phyloP scores from a whole-genome alignment of 1,140 invertebrate species.

The Triops longicaudatus region DNA sequence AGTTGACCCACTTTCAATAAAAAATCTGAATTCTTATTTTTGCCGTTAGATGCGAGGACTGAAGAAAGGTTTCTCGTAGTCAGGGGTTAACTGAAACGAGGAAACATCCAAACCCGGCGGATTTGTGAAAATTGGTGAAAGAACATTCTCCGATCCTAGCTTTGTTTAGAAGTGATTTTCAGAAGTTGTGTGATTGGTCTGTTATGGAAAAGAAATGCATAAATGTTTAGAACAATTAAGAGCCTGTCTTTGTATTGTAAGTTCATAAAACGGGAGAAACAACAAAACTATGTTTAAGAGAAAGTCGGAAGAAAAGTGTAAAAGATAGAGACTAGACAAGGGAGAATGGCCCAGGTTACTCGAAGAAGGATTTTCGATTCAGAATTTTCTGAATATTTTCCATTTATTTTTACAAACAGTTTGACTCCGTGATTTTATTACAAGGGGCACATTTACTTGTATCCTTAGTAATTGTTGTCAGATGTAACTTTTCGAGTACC shows the following conservation, averaged over 20 bases:
- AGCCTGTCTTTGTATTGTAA: neutral
- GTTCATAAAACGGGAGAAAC: neutral
- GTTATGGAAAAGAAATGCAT: neutral
- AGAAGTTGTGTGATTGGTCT: neutral
- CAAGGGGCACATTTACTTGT: too few relatives aligned
- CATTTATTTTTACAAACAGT: too few relatives aligned
- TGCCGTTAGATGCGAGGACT: neutral
- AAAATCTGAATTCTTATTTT: neutral
- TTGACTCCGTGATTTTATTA: too few relatives aligned
- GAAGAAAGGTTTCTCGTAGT: neutral
- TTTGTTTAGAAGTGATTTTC: neutral
- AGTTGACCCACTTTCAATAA: neutral
- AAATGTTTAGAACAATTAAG: neutral
- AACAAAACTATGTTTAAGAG: too few relatives aligned
- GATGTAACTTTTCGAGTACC: too few relatives aligned
- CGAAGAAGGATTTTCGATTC: too few relatives aligned
- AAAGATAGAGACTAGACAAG: too few relatives aligned
- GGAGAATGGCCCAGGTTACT: too few relatives aligned
- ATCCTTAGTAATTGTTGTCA: too few relatives aligned
- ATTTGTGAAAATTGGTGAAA: neutral
- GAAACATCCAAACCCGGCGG: neutral
- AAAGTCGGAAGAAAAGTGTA: too few relatives aligned
- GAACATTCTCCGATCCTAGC: neutral
- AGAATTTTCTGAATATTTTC: too few relatives aligned
- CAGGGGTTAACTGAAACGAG: neutral